These are phyloP conservation scores for Melanargia galathea DNA, from an alignment of 2,888 invertebrate species.

Conservation along the genomic window DNA sequence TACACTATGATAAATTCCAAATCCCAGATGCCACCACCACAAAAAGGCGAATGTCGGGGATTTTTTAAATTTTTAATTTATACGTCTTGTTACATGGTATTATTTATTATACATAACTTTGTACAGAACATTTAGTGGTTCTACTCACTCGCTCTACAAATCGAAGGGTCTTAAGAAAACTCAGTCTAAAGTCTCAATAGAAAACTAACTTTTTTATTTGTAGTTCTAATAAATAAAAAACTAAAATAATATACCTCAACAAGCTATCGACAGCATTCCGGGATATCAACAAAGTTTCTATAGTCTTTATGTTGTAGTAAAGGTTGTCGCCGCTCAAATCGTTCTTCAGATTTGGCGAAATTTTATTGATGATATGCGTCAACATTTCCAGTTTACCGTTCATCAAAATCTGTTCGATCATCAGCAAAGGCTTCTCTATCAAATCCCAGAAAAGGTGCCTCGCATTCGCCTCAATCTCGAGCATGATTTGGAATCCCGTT, in stretches of 20 bases:
- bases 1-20: too few species aligned
- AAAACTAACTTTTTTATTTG: too few species aligned
- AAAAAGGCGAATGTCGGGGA: too few species aligned
- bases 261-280: slow-evolving; percentile 86
- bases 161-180: too few species aligned
- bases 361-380: slow-evolving; percentile 82
- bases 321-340: slow-evolving; percentile 77
- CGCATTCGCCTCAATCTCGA: slow-evolving; percentile 81
- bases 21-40: too few species aligned
- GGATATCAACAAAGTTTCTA: slow-evolving; percentile 79
- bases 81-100: too few species aligned
- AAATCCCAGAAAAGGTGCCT: slow-evolving; percentile 84
- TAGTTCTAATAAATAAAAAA: background rate
- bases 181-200: too few species aligned
- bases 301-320: slow-evolving; percentile 83
- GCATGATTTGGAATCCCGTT: slow-evolving; percentile 86
- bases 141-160: too few species aligned
- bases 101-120: too few species aligned
- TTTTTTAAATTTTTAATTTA: too few species aligned
- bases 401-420: slow-evolving; percentile 94
- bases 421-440: slow-evolving; percentile 86
- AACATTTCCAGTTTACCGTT: slow-evolving; percentile 89
- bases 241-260: slow-evolving; percentile 75
- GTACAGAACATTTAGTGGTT: too few species aligned
- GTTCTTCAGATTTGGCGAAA: slow-evolving; percentile 71